These are phyloP conservation scores for Proteles cristata DNA, from an alignment of 2,113 vertebrate species.

Conservation along the genomic window DNA sequence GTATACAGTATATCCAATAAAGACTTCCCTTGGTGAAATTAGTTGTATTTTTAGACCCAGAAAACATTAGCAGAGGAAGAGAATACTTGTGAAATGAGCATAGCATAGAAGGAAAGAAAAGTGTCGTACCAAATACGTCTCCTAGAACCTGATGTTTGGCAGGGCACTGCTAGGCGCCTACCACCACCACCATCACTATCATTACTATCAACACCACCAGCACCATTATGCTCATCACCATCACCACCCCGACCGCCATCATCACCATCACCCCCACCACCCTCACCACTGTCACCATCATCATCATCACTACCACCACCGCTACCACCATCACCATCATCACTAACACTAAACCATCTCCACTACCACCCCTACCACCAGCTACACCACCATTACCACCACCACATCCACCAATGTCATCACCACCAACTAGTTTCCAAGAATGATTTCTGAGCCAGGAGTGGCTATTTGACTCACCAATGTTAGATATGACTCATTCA, in stretches of 20 bases:
- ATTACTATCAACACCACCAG: neutral
- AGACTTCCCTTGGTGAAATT: neutral
- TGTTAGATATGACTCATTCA: neutral
- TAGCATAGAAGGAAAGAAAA: neutral
- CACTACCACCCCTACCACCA: accelerated
- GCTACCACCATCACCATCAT: neutral
- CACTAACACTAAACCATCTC: no score
- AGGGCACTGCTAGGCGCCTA: neutral
- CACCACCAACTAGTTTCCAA: neutral
- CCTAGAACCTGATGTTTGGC: neutral
- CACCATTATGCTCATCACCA: accelerated
- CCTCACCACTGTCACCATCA: neutral
- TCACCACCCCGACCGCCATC: neutral
- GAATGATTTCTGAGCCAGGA: neutral
- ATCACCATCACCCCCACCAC: neutral
- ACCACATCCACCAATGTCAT: neutral
- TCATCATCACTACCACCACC: neutral
- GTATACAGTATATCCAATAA: conserved; percentile 10
- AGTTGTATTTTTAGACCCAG: neutral
- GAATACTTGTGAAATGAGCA: neutral
- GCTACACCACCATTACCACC: neutral
- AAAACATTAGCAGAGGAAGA: neutral
- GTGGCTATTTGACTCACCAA: accelerated
- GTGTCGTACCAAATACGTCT: neutral
- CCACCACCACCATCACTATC: neutral